A percentile compares a stretch with the other conserved stretches of the same genome.
These are phyloP conservation scores for Hoplostethus atlanticus DNA, from an alignment of 2,797 vertebrate genomes.

Conservation along the genomic window DNA sequence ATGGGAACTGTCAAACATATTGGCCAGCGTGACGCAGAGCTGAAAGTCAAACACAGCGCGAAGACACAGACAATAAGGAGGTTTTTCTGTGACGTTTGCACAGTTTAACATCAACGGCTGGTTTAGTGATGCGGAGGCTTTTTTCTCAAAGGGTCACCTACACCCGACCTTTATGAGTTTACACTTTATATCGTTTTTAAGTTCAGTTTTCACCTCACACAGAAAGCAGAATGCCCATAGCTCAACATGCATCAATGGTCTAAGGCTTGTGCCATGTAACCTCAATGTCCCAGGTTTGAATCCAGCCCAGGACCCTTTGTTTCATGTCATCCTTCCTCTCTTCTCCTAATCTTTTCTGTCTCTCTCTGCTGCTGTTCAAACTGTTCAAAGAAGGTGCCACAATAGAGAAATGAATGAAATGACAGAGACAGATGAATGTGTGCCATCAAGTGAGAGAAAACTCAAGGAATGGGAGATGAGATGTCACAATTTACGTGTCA, in stretches of 20 bases:
- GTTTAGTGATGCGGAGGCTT: not conserved
- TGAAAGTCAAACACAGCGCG: slow-evolving; percentile 34
- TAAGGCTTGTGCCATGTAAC: too few species aligned
- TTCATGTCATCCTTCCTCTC: too few species aligned
- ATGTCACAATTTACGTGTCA: not conserved
- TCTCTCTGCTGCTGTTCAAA: too few species aligned
- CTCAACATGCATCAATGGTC: not conserved
- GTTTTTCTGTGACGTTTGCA: slow-evolving; percentile 31
- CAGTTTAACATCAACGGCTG: slow-evolving; percentile 18
- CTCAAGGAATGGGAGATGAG: not conserved
- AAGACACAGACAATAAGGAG: slow-evolving; percentile 20
- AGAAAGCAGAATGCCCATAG: not conserved
- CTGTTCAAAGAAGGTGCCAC: too few species aligned
- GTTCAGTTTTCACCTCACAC: not conserved
- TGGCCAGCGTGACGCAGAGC: slow-evolving; percentile 27
- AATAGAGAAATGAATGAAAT: not conserved
- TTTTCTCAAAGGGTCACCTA: not conserved
- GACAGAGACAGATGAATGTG: slow-evolving; percentile 6
- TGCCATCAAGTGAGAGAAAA: not conserved
- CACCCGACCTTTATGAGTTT: not conserved
- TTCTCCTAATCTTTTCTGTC: too few species aligned
- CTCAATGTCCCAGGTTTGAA: too few species aligned
- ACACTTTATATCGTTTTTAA: not conserved
- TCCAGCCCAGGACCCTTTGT: too few species aligned
- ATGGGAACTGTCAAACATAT: slow-evolving; percentile 24